Evolutionary conservation across 2,888 invertebrate species (phyloP).

Genomic region (Caprella mutica): DNA sequence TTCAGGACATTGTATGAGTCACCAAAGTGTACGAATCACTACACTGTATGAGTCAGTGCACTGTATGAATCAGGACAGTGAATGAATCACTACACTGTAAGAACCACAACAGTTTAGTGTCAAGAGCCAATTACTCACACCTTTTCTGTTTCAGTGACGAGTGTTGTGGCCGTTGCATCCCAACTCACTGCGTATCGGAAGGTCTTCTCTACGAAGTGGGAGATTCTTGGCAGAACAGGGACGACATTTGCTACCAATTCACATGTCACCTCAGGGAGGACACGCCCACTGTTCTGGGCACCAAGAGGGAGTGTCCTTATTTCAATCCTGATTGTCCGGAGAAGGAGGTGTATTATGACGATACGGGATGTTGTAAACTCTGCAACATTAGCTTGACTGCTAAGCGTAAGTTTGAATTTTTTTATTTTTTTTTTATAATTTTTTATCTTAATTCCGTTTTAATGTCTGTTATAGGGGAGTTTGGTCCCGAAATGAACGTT

Average conservation of each 20-base stretch:
- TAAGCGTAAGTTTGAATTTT: conserved; percentile 25
- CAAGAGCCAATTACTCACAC: no score
- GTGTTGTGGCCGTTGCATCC: conserved; percentile 56
- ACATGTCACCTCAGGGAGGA: conserved; percentile 43
- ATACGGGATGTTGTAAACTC: conserved; percentile 32
- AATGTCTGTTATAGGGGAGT: neutral
- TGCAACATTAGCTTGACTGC: conserved; percentile 26
- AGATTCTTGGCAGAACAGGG: conserved; percentile 39
- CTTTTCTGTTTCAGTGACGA: conserved; percentile 32
- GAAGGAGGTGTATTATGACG: conserved; percentile 26
- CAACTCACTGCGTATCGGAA: conserved; percentile 42
- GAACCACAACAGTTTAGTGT: no score
- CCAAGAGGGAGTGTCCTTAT: conserved; percentile 30
- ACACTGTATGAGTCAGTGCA: no score
- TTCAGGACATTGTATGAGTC: no score
- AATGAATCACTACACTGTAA: no score
- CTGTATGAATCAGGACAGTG: no score
- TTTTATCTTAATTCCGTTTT: neutral
- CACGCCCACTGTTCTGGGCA: conserved; percentile 20
- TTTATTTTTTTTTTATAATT: neutral
- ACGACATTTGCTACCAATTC: conserved; percentile 52
- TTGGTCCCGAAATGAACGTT: neutral
- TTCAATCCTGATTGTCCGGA: conserved; percentile 33
- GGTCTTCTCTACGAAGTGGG: conserved; percentile 23
- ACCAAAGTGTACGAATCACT: no score